Base-by-base conservation (phyloP, 2,888 invertebrate species). In the Melinopterus prodromus region DNA sequence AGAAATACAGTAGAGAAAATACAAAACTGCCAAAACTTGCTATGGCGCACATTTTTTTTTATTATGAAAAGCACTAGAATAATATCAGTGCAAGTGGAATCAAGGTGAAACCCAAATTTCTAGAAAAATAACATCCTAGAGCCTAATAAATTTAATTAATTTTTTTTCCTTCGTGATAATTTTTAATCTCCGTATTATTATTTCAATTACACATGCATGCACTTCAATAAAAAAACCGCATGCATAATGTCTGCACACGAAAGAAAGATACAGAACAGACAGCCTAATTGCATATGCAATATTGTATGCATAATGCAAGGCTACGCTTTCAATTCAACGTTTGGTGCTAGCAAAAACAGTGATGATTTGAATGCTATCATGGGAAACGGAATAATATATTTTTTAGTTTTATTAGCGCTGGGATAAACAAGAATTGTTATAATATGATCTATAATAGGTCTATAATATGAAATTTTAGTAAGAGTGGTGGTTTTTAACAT, bases 401-500 rank as follows among this genome's bases (percentile, higher is more conserved):
- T 9, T 53, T 53, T 9, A 9, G 1, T 12, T 9, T 9, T 12
- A 9, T 12, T 53, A 53, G 2, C 53, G 5, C 12, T 53, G 53
- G 53, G 53, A 53, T 3, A 53, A 53, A 74, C 14, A 16, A 16
- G n/a, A 74, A 16, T 74, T 26, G 74, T 26, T 6, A 37, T 16
- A 26, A 74, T 14, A 26, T 74, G 35, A n/a, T n/a, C 2, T 35
- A 14, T 35, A 72, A 6, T 36, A 35, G 0, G 71, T 71, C 16
- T 71, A 9, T n/a, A 9, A 16, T 16, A 16, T n/a, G 7, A 6
- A 1, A 6, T 36, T 12, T 7, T 74, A 74, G 26, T 77, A 69
- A 6, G 9, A 26, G n/a, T 15, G 69, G 37, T 16, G 6, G n/a
- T 77, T n/a, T 35, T 37, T 38, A 37, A 80, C 83, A 83, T 88